phyloP scores from a whole-genome alignment of 1,140 invertebrate genomes.

The Drosophila parvula region DNA sequence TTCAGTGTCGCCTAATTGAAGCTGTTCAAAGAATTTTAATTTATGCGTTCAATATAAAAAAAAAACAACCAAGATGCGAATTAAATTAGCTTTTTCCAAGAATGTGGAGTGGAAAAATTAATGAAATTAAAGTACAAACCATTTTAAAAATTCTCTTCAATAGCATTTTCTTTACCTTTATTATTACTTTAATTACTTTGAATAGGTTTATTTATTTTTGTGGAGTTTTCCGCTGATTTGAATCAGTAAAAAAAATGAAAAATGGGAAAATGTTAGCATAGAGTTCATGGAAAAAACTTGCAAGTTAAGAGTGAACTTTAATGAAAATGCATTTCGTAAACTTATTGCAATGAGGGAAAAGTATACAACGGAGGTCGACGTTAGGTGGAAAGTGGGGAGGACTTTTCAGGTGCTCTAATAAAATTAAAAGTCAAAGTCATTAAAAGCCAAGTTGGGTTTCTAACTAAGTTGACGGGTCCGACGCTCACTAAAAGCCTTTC shows the following conservation, averaged over 20 bases:
- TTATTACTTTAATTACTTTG: background rate
- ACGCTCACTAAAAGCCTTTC: constrained; percentile 59
- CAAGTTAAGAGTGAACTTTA: constrained; percentile 42
- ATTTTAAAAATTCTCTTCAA: background rate
- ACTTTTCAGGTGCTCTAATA: constrained; percentile 64
- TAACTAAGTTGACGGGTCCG: constrained; percentile 52
- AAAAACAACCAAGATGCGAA: constrained; percentile 1
- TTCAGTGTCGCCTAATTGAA: constrained; percentile 54
- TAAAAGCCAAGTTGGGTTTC: constrained; percentile 67
- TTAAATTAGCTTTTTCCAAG: constrained; percentile 35
- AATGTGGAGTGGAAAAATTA: background rate
- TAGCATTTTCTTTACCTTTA: too few species aligned
- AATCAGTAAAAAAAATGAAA: too few species aligned
- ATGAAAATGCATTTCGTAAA: constrained; percentile 61
- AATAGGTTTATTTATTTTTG: too few species aligned
- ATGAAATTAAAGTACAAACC: too few species aligned
- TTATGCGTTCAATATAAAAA: constrained; percentile 57
- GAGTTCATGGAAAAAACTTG: constrained; percentile 39
- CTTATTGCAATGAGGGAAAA: constrained; percentile 43
- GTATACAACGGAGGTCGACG: constrained; percentile 17
- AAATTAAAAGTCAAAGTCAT: constrained; percentile 75
- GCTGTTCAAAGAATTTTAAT: constrained; percentile 43
- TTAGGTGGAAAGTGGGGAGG: constrained; percentile 27
- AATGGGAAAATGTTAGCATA: constrained; percentile 46
- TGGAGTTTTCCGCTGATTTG: too few species aligned